Conservation (phyloP, 2,888 invertebrate species). For the Graphium colonna region DNA sequence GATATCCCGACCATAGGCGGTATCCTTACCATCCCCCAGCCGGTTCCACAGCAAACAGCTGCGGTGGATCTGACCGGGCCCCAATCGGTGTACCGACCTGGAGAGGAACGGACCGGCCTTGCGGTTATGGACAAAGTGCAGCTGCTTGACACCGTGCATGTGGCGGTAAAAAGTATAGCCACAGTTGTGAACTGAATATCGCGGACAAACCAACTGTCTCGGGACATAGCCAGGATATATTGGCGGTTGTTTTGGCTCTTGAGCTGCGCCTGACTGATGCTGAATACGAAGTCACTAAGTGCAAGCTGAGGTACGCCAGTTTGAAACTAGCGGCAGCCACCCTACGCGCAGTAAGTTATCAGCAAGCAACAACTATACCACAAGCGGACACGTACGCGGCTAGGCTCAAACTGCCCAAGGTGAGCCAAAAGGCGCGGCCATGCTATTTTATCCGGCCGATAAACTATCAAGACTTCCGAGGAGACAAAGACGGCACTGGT, state of each 20-base stretch:
- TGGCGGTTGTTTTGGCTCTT: neutral
- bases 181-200: conserved; percentile 13
- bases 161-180: conserved; percentile 17
- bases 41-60: neutral
- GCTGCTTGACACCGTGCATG: conserved; percentile 9
- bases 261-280: neutral
- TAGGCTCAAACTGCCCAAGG: neutral
- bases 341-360: neutral
- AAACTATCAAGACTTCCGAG: neutral
- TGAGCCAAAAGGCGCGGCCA: conserved; percentile 11
- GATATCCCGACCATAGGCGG: neutral
- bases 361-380: neutral
- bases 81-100: neutral
- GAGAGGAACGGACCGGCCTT: neutral
- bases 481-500: neutral
- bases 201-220: neutral
- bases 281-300: neutral
- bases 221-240: neutral
- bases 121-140: neutral
- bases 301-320: neutral
- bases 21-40: neutral
- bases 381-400: neutral
- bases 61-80: neutral
- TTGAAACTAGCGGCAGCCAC: neutral
- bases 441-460: conserved; percentile 20